These are phyloP conservation scores for Ichneumoninae sp. DNA, from an alignment of 2,888 invertebrate species.

Conservation along the genomic window DNA sequence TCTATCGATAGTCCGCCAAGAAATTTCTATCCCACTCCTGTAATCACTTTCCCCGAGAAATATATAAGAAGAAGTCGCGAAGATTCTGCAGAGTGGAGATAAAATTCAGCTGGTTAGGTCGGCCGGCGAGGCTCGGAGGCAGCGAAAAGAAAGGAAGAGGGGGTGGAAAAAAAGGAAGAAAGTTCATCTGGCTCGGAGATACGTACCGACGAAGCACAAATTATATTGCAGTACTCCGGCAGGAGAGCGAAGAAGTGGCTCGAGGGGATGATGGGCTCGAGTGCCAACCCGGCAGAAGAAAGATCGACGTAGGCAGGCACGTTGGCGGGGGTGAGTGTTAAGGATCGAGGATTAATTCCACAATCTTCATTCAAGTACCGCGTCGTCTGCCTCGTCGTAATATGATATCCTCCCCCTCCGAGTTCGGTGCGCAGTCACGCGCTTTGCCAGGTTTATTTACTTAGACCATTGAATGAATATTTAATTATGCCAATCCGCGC, in stretches of 20 bases:
- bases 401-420: neutral
- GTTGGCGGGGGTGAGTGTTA: constrained; percentile 11
- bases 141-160: neutral
- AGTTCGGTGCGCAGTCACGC: constrained; percentile 25
- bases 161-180: constrained; percentile 1
- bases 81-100: constrained; percentile 65
- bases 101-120: constrained; percentile 64
- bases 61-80: constrained; percentile 58
- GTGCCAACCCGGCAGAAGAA: constrained; percentile 54
- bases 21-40: constrained; percentile 42
- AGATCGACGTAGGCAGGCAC: constrained; percentile 49
- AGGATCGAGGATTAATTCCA: constrained; percentile 60
- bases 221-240: constrained; percentile 63
- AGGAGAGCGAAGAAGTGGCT: constrained; percentile 55
- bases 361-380: constrained; percentile 42
- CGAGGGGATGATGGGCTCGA: constrained; percentile 61
- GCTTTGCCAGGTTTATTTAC: constrained; percentile 54
- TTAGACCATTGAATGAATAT: constrained; percentile 56
- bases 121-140: constrained; percentile 20
- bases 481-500: constrained; percentile 49
- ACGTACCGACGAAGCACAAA: constrained; percentile 53
- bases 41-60: constrained; percentile 40
- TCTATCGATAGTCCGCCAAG: constrained; percentile 49
- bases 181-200: constrained; percentile 38
- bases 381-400: constrained; percentile 13